A percentile compares a stretch with the other conserved stretches of the same genome.
phyloP scores from a whole-genome alignment of 2,888 invertebrate genomes.

The Agrotis puta region DNA sequence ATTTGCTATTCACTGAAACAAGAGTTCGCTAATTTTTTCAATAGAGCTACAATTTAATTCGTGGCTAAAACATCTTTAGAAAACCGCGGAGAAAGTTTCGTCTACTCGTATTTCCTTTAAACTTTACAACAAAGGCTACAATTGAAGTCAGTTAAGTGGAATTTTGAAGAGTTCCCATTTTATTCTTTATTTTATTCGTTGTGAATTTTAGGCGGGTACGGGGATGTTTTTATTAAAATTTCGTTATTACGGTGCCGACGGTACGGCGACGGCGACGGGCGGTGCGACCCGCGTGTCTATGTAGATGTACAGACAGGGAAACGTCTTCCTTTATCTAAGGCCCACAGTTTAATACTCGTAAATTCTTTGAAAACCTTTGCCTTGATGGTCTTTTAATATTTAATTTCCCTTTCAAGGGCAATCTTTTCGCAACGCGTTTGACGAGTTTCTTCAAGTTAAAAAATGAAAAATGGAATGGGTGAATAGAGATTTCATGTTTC shows the following conservation, averaged over 20 bases:
- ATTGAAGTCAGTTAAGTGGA: conserved; percentile 76
- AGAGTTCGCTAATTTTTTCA: conserved; percentile 68
- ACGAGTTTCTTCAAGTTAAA: conserved; percentile 68
- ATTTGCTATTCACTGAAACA: conserved; percentile 65
- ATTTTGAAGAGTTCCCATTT: conserved; percentile 74
- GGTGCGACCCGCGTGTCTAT: conserved; percentile 54
- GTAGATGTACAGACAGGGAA: conserved; percentile 65
- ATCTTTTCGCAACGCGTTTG: conserved; percentile 71
- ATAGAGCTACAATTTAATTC: conserved; percentile 61
- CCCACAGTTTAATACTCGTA: conserved; percentile 82
- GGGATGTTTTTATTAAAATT: conserved; percentile 86
- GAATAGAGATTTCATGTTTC: conserved; percentile 55
- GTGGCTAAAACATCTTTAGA: conserved; percentile 64
- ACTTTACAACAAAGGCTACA: conserved; percentile 76
- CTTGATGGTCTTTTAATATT: conserved; percentile 87
- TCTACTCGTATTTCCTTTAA: conserved; percentile 66
- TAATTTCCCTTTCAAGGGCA: conserved; percentile 84
- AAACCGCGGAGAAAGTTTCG: conserved; percentile 66
- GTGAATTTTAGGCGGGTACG: conserved; percentile 70
- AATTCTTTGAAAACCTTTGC: conserved; percentile 84
- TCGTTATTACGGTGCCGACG: conserved; percentile 82
- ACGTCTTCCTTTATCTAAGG: conserved; percentile 76
- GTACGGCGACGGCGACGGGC: conserved; percentile 62
- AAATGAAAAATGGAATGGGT: conserved; percentile 68
- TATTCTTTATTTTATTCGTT: conserved; percentile 75